Evolutionary conservation across 2,888 invertebrate genomes (phyloP), one percentile per base, ranked within the genome.

Genomic region (Osmoderma eremita): DNA sequence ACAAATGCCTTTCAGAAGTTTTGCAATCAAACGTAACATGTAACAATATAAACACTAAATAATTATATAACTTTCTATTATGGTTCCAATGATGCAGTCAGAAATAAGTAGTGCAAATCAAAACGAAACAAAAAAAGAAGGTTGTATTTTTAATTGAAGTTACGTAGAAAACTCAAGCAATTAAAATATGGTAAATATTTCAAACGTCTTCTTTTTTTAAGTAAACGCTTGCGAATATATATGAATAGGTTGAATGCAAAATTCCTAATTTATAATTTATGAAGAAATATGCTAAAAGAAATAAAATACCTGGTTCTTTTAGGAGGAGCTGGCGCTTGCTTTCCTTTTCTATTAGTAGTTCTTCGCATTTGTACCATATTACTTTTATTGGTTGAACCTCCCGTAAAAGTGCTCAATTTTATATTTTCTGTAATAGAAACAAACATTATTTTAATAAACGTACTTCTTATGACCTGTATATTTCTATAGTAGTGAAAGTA

Each of bases 291-390:
- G 5, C 30, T 30, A 8, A 30, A 30, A 2, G 10, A 10, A 41
- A 53, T 38, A 24, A 41, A 73, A 54, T 84, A 94, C 94, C 94
- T 95, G 73, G 97, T 97, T 75, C 97, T 87, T 83, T 97, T 96
- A 36, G 97, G 97, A 69, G 97, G 97, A 17, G 95, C 93, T 49
- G 98, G 98, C 24, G 97, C 96, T 78, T 94, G 94, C 82, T 96
- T 96, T 73, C 95, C 95, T 79, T 93, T 92, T 73, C 94, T 89
- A 82, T 94, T 94, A 68, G 93, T 94, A 61, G 93, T 91, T 74
- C 94, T 86, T 69, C 94, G 87, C 90, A 95, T 88, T 84, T 94
- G 94, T 58, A 95, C 94, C 75, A 87, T 85, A 72, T 84, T 88
- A 72, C 86, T 87, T 75, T 88, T 89, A 73, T 85, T 86, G 70